Base-by-base conservation (phyloP, 2,113 vertebrate species). In the Erythrocebus patas region DNA sequence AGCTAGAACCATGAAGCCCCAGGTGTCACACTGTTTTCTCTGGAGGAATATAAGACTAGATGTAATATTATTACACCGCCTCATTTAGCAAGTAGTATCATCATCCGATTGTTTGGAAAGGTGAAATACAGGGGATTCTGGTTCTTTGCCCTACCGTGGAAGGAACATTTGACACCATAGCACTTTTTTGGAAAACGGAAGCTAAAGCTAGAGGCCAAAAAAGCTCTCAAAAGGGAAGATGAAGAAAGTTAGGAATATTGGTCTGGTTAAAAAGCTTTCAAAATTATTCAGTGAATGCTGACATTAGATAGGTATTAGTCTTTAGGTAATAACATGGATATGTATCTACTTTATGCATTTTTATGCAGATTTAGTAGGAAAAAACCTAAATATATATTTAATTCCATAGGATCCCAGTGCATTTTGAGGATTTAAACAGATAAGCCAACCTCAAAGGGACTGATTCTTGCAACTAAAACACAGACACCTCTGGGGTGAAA, bases 401-500 rank as follows among this genome's bases (percentile, higher is more conserved):
- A 97, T 96, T 97, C 84, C 87, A 73, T 50, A 84, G 86, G 85
- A 76, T 86, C 93, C 82, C 89, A 87, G 83, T 94, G 95, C 94
- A 55, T 92, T 95, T 96, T 94, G 90, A 92, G 84, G 95, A 90
- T 97, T 97, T 96, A 95, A 97, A 97, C 94, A 94, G 97, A 97
- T 97, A 97, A 96, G 93, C 96, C 95, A 96, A 95, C 97, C 97
- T 96, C 90, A 95, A 98, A 97, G 97, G 97, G 97, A 96, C 97
- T 96, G 96, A 87, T 94, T 96, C 97, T 88, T 93, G 96, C 75
- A 72, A 97, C 95, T 97, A 90, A 96, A 97, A 97, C 97, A 98
- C 97, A 98, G 97, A 98, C 98, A 98, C 97, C 97, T 97, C 98
- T 97, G 98, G 97, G 97, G 97, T 96, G 96, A 97, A 97, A 96